These are phyloP conservation scores for Cerastis leucographa DNA, from an alignment of 2,888 invertebrate genomes.

Conservation along the genomic window DNA sequence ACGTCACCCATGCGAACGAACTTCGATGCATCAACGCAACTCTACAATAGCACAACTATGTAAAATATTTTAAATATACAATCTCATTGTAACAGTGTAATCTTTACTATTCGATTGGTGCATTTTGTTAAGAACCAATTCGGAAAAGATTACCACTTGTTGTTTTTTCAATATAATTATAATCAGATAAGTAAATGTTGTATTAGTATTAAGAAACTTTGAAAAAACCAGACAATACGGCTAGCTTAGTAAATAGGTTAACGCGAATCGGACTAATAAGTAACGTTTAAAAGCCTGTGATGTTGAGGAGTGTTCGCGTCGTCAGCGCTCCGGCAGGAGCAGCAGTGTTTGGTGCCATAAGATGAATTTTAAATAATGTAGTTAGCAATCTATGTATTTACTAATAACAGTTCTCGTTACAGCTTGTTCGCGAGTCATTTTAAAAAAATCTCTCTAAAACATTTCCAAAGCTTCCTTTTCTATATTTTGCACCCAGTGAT, in stretches of 20 bases:
- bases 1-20: constrained; percentile 61
- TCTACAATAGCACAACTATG: constrained; percentile 44
- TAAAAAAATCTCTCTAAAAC: constrained; percentile 50
- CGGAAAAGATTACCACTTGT: constrained; percentile 49
- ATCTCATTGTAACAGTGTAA: constrained; percentile 55
- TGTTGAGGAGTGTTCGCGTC: constrained; percentile 48
- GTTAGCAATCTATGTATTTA: constrained; percentile 79
- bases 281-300: constrained; percentile 58
- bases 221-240: constrained; percentile 70
- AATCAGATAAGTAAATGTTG: constrained; percentile 64
- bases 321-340: constrained; percentile 57
- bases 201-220: constrained; percentile 66
- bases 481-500: constrained; percentile 64
- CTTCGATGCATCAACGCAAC: constrained; percentile 38
- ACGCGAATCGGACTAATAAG: constrained; percentile 53
- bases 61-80: constrained; percentile 35
- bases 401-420: constrained; percentile 69
- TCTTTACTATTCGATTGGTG: constrained; percentile 38
- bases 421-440: constrained; percentile 62
- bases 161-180: constrained; percentile 57
- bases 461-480: constrained; percentile 50
- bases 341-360: constrained; percentile 82
- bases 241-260: constrained; percentile 71
- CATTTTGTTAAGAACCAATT: constrained; percentile 33
- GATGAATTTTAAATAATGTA: constrained; percentile 78